Evolutionary conservation across 2,888 invertebrate species (phyloP), one percentile per base, ranked within the genome.

Genomic region (Latrodectus elegans): DNA sequence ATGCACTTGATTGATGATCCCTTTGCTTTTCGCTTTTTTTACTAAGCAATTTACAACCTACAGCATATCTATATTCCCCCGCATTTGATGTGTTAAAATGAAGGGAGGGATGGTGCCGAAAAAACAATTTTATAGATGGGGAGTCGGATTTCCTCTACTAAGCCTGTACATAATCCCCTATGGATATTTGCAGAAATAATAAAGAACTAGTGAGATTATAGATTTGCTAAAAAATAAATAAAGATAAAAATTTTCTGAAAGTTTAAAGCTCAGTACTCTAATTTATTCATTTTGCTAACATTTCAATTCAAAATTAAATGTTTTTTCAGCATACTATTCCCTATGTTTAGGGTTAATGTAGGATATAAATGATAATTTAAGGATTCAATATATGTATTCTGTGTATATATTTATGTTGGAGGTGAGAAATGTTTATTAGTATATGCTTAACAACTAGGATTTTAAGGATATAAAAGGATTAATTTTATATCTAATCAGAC

Each of bases 1-100:
- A 82, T 75, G 60, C 55, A 55, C 60, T 68, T 75, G 82, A 82
- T 82, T 75, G 82, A 82, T 82, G 82, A 75, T 82, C 82, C 70
- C 75, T 26, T 22, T 10, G 68, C 67, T n/a, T 68, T 22, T 77
- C 53, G 72, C 51, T 75, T 82, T 22, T 22, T 75, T 75, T 82
- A 75, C 70, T 38, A 60, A 70, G 70, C 68, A 82, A 82, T 82
- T 82, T 82, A 82, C 82, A 82, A 75, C 75, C 60, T 49, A 14
- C 65, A 51, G 38, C 82, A 17, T 75, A 55, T 70, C 68, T 55
- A n/a, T 49, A 55, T 70, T 70, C 74, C 82, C 14, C 26, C 26
- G 38, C 79, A 14, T 82, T 53, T 73, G 80, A 80, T 72, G 26
- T 72, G 64, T 72, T 80, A 55, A 72, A 80, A 73, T 60, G 79